Evolutionary conservation across 1,140 invertebrate genomes (phyloP), one percentile per base, ranked within the genome.

Genomic region (Hyphantria cunea): DNA sequence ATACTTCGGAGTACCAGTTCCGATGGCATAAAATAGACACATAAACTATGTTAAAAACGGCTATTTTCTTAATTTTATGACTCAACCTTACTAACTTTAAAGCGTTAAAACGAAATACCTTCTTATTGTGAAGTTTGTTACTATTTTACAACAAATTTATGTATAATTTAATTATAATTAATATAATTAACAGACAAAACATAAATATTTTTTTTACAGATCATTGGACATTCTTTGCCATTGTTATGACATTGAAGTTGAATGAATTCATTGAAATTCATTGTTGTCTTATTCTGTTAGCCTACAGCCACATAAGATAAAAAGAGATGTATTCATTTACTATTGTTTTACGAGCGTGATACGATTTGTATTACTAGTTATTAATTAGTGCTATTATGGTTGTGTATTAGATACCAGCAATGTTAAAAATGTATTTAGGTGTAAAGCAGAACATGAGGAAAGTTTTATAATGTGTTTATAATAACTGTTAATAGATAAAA

Each of bases 221-320:
- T 60, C 56, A 60, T 44, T 60, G 56, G 33, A 25, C 50, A 31
- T 11, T 47, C 12, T n/a, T 61, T 71, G 72, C 68, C 76, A 79
- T 82, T 82, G 80, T 83, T 82, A 72, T 86, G 76, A 82, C 75
- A 80, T 85, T 84, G 83, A 84, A 81, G 71, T 66, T 77, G 78
- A 78, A 84, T 77, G 81, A 80, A 76, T 72, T 71, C 72, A 78
- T 82, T 82, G 71, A 80, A 81, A 73, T 72, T 71, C 71, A 76
- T 80, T 80, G 70, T 70, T 68, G 71, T 81, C 78, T 62, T 67
- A 66, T 78, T 78, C 74, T 67, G 53, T 45, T 51, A 45, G 12
- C 54, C 15, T 39, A 52, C 51, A 51, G 13, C 51, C 47, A 60
- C 48, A 37, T 51, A 60, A 31, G 56, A 33, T 60, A 51, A 60